Evolutionary conservation across 2,797 vertebrate species (phyloP).

Genomic region (Diplodus puntazzo): DNA sequence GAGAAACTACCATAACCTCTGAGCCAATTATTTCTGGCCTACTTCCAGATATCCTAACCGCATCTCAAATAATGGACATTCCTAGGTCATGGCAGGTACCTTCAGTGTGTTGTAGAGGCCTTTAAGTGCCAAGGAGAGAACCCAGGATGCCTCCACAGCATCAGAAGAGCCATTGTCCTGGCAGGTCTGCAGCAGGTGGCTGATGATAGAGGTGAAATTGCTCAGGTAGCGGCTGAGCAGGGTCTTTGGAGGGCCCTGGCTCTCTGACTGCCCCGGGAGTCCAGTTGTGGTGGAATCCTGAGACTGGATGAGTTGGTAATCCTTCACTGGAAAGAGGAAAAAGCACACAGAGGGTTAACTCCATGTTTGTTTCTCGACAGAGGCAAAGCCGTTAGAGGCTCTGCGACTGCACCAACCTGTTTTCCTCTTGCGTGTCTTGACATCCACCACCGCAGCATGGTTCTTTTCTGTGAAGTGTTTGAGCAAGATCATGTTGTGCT

Average conservation of each 20-base stretch:
- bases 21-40: not conserved
- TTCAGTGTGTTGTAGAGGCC: constrained; percentile 96
- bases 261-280: constrained; percentile 57
- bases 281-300: constrained; percentile 79
- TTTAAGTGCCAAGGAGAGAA: constrained; percentile 94
- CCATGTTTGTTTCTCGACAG: not conserved
- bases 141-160: constrained; percentile 97
- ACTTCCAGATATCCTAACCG: not conserved
- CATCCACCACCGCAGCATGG: constrained; percentile 94
- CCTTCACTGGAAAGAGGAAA: constrained; percentile 88
- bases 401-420: constrained; percentile 84
- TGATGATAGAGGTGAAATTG: constrained; percentile 93
- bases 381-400: too few species aligned
- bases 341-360: constrained; percentile 17
- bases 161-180: constrained; percentile 89
- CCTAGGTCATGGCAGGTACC: constrained; percentile 76
- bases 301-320: constrained; percentile 93
- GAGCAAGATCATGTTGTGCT: constrained; percentile 94
- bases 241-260: constrained; percentile 58
- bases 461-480: constrained; percentile 99
- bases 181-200: constrained; percentile 90
- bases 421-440: constrained; percentile 96
- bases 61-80: not conserved
- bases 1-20: not conserved
- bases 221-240: constrained; percentile 91